Evolutionary conservation across 2,888 invertebrate genomes (phyloP).

Genomic region (Polydrusus pterygomalis): DNA sequence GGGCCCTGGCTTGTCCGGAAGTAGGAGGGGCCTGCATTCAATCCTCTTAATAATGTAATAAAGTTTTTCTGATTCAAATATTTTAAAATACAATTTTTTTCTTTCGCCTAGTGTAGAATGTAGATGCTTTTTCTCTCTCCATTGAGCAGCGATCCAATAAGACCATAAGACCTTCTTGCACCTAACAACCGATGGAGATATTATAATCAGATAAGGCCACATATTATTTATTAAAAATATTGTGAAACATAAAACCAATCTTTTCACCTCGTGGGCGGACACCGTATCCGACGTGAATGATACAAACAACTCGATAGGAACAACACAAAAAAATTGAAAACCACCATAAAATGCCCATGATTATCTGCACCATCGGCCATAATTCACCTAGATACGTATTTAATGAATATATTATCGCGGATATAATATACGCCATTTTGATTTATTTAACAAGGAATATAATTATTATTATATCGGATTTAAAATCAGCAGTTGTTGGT

Average conservation of each 20-base stretch:
- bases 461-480: slow-evolving; percentile 53
- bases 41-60: too few relatives aligned
- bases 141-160: too few relatives aligned
- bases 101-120: too few relatives aligned
- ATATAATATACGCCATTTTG: slow-evolving; percentile 51
- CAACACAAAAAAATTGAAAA: slow-evolving; percentile 63
- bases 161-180: too few relatives aligned
- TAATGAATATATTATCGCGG: slow-evolving; percentile 60
- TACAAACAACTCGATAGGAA: slow-evolving; percentile 35
- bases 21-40: too few relatives aligned
- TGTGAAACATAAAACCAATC: slow-evolving; percentile 30
- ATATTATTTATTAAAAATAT: slow-evolving; percentile 6
- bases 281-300: slow-evolving; percentile 26
- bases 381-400: slow-evolving; percentile 57
- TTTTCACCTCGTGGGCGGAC: slow-evolving; percentile 42
- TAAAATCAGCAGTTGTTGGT: slow-evolving; percentile 50
- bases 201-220: too few relatives aligned
- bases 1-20: too few relatives aligned
- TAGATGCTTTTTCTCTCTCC: too few relatives aligned
- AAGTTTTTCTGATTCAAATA: too few relatives aligned
- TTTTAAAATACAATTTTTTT: too few relatives aligned
- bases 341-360: slow-evolving; percentile 63
- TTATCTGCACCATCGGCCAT: slow-evolving; percentile 61
- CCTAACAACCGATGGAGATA: too few relatives aligned
- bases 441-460: slow-evolving; percentile 57